These are phyloP conservation scores for Diadema setosum DNA, from an alignment of 35 echinoderm and acorn worm species.

Conservation along the genomic window DNA sequence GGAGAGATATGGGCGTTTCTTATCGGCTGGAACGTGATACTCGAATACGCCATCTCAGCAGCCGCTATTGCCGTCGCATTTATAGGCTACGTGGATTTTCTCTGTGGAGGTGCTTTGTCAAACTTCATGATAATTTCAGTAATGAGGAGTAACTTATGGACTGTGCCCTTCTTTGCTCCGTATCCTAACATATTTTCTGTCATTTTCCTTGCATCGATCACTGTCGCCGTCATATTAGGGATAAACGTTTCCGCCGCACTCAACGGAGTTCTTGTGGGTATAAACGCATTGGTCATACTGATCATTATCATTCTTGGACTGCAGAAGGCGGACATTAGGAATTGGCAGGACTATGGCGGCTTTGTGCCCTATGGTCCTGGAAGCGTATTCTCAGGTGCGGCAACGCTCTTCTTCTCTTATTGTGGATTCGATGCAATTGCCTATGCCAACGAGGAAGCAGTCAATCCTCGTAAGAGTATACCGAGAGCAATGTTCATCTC, in stretches of 20 bases:
- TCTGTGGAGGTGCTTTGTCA: neutral
- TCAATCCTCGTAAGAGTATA: slow-evolving; percentile 53
- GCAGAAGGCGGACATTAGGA: slow-evolving; percentile 22
- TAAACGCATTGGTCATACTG: slow-evolving; percentile 59
- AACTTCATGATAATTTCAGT: slow-evolving; percentile 46
- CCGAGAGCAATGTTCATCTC: slow-evolving; percentile 57
- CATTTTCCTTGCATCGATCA: no score
- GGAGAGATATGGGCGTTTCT: slow-evolving; percentile 66
- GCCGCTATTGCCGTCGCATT: slow-evolving; percentile 29
- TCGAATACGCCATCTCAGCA: slow-evolving; percentile 32
- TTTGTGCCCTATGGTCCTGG: slow-evolving; percentile 72
- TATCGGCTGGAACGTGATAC: slow-evolving; percentile 60
- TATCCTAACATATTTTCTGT: no score
- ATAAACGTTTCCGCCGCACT: slow-evolving; percentile 46
- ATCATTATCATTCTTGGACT: slow-evolving; percentile 60
- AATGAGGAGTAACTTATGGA: neutral
- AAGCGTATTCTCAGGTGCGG: slow-evolving; percentile 74
- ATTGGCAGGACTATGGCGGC: slow-evolving; percentile 62
- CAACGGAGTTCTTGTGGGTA: slow-evolving; percentile 20
- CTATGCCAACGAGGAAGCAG: slow-evolving; percentile 70
- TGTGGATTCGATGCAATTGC: slow-evolving; percentile 90
- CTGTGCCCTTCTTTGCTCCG: slow-evolving; percentile 36
- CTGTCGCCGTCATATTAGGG: slow-evolving; percentile 45
- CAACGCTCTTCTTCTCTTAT: slow-evolving; percentile 82
- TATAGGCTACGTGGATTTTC: slow-evolving; percentile 36